These are phyloP conservation scores for Nephrotoma appendiculata DNA, from an alignment of 2,888 invertebrate genomes.

Conservation along the genomic window DNA sequence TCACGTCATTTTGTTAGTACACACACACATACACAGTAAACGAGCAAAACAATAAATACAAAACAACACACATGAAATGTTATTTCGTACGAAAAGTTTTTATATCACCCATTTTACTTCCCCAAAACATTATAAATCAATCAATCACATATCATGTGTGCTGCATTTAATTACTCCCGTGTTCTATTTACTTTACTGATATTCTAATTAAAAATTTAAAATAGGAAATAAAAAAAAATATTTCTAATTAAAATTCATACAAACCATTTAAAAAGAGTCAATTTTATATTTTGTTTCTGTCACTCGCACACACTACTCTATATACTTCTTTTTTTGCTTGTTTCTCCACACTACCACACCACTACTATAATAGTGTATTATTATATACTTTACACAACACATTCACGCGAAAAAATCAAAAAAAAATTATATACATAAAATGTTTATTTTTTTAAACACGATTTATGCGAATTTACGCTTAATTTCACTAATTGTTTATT, in stretches of 20 bases:
- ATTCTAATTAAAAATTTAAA: not conserved
- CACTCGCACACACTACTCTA: not conserved
- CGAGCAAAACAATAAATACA: not conserved
- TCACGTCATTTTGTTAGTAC: not conserved
- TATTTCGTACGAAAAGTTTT: not conserved
- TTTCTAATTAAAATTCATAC: not conserved
- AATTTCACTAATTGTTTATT: not conserved
- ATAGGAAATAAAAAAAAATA: not conserved
- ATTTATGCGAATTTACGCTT: not conserved
- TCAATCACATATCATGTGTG: not conserved
- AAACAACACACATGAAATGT: not conserved
- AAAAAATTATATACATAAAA: not conserved
- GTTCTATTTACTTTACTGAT: not conserved
- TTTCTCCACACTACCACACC: not conserved
- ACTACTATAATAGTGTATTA: not conserved
- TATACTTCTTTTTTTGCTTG: not conserved
- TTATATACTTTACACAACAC: not conserved
- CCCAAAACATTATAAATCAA: not conserved
- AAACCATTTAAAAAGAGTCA: conserved; percentile 4
- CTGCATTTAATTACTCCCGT: not conserved
- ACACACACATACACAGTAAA: not conserved
- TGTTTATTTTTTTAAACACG: not conserved
- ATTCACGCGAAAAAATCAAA: not conserved
- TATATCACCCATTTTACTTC: not conserved
- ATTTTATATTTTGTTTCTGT: conserved; percentile 2